Conservation (phyloP, 2,888 invertebrate genomes). For the Coelogynopora nodosa region DNA sequence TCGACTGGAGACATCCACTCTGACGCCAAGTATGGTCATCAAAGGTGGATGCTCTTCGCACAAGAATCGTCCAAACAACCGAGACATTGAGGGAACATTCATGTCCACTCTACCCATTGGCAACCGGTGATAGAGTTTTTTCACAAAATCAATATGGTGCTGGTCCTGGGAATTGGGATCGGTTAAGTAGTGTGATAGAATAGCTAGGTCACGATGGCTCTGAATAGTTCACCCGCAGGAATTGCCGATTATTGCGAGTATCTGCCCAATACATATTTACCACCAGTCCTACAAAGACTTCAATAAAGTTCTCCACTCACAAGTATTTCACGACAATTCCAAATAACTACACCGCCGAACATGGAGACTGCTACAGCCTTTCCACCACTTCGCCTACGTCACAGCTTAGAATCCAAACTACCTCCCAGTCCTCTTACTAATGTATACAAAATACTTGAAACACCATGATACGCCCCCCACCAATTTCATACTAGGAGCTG, state of each 20-base stretch:
- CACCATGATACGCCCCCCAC: neutral
- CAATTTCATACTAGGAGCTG: neutral
- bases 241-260: neutral
- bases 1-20: neutral
- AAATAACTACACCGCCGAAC: too few species aligned
- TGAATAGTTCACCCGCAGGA: neutral
- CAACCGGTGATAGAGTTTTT: neutral
- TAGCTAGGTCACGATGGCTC: neutral
- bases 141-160: neutral
- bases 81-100: neutral
- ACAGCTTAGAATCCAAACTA: too few species aligned
- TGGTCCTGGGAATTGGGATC: neutral
- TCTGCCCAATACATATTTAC: neutral
- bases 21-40: conserved; percentile 2
- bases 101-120: neutral
- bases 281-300: neutral
- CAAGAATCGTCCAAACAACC: neutral
- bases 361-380: too few species aligned
- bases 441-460: neutral
- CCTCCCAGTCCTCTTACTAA: too few species aligned
- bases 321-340: too few species aligned
- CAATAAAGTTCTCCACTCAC: neutral
- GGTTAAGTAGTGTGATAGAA: neutral
- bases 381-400: too few species aligned
- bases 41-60: neutral